Conservation (phyloP, 2,888 invertebrate genomes). For the Tribolium freemani region DNA sequence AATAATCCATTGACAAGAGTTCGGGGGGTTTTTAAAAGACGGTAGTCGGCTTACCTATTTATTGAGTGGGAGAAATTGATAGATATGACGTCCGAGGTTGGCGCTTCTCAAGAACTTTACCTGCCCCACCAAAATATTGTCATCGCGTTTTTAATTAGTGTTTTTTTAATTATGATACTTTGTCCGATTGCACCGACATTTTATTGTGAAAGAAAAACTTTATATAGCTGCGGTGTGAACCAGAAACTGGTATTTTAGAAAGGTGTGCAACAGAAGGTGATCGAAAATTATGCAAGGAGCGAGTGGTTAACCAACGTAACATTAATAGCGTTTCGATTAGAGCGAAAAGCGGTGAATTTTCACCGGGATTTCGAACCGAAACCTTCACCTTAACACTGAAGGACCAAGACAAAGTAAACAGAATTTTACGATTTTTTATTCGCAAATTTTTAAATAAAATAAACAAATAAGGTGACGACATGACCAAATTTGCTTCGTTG, state of each 20-base stretch:
- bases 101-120: constrained; percentile 43
- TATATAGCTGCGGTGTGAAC: not conserved
- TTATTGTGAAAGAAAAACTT: constrained; percentile 24
- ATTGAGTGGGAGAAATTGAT: constrained; percentile 41
- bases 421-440: too few species aligned
- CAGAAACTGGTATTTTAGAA: constrained; percentile 28
- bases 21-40: constrained; percentile 41
- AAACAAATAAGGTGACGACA: too few species aligned
- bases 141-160: constrained; percentile 19
- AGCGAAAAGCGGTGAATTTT: not conserved
- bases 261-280: constrained; percentile 30
- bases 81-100: constrained; percentile 43
- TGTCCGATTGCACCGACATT: constrained; percentile 22
- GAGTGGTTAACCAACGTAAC: not conserved
- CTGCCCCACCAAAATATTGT: constrained; percentile 40
- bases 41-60: constrained; percentile 36
- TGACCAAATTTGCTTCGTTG: too few species aligned
- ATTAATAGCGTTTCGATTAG: not conserved
- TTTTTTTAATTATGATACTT: constrained; percentile 2
- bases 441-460: too few species aligned
- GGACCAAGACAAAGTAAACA: not conserved
- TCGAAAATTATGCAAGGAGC: constrained; percentile 30
- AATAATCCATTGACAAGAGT: constrained; percentile 35
- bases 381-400: constrained; percentile 31
- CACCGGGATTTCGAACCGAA: not conserved